These are phyloP conservation scores for Rhagium mordax DNA, from an alignment of 2,888 invertebrate genomes.

Conservation along the genomic window DNA sequence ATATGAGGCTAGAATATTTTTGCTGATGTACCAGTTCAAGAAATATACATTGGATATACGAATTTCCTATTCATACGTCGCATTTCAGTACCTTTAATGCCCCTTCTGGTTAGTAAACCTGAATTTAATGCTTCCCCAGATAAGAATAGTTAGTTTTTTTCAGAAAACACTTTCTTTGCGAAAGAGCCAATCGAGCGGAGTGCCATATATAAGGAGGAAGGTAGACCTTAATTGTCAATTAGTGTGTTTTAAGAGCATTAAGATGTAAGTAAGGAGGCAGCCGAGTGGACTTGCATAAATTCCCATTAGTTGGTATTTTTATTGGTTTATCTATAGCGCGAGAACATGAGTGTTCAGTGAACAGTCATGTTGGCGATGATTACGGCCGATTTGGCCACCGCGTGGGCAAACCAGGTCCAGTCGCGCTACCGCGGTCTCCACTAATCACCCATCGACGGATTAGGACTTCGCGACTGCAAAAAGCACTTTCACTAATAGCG, in stretches of 20 bases:
- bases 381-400: slow-evolving; percentile 60
- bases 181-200: slow-evolving; percentile 26
- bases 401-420: slow-evolving; percentile 61
- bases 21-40: too few relatives aligned
- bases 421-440: slow-evolving; percentile 42
- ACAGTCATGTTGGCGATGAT: slow-evolving; percentile 65
- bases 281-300: slow-evolving; percentile 62
- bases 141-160: slow-evolving; percentile 12
- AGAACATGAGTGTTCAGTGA: slow-evolving; percentile 67
- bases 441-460: slow-evolving; percentile 36
- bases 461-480: slow-evolving; percentile 32
- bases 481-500: slow-evolving; percentile 38
- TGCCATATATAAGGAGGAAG: slow-evolving; percentile 46
- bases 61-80: too few relatives aligned
- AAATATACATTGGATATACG: too few relatives aligned
- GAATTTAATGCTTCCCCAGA: background rate
- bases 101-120: background rate
- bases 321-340: slow-evolving; percentile 64
- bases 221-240: slow-evolving; percentile 59
- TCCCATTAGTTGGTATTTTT: slow-evolving; percentile 65
- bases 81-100: background rate
- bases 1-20: too few relatives aligned
- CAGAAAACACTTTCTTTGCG: background rate
- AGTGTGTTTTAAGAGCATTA: slow-evolving; percentile 61
- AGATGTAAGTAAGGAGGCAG: slow-evolving; percentile 59